Conservation (phyloP, 2,888 invertebrate species). For the Eupithecia subumbrata region DNA sequence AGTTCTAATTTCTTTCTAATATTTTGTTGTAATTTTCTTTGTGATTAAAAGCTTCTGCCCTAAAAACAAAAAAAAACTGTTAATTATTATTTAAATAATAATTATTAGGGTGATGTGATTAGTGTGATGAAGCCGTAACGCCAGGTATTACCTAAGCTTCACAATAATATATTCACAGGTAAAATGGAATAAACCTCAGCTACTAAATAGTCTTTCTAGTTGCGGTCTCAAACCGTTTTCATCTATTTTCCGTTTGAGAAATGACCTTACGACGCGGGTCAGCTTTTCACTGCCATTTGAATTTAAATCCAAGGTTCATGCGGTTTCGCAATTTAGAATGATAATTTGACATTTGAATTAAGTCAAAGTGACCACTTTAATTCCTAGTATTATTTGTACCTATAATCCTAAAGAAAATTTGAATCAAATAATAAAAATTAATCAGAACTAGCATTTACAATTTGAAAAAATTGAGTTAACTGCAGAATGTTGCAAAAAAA, state of each 20-base stretch:
- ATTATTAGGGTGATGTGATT: too few relatives aligned
- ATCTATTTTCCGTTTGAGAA: constrained; percentile 14
- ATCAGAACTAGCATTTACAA: too few relatives aligned
- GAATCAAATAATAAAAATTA: too few relatives aligned
- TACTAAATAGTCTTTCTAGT: not conserved
- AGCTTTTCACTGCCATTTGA: constrained; percentile 9
- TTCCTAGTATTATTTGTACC: not conserved
- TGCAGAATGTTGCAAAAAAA: too few relatives aligned
- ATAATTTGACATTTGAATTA: not conserved
- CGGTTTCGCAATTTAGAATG: not conserved
- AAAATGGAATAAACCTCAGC: not conserved
- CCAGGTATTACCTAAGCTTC: not conserved
- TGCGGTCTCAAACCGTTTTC: constrained; percentile 2
- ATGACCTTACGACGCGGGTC: constrained; percentile 10
- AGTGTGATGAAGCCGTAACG: too few relatives aligned
- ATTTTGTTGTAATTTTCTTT: too few relatives aligned
- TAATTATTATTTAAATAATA: too few relatives aligned
- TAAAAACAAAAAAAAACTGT: too few relatives aligned
- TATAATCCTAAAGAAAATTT: too few relatives aligned
- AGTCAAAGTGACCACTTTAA: not conserved
- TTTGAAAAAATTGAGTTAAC: too few relatives aligned
- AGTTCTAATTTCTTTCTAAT: too few relatives aligned
- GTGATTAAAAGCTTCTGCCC: too few relatives aligned
- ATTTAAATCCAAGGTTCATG: constrained; percentile 7
- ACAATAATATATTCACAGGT: not conserved